Evolutionary conservation across 2,113 vertebrate genomes (phyloP).

Genomic region (Tetrao urogallus): DNA sequence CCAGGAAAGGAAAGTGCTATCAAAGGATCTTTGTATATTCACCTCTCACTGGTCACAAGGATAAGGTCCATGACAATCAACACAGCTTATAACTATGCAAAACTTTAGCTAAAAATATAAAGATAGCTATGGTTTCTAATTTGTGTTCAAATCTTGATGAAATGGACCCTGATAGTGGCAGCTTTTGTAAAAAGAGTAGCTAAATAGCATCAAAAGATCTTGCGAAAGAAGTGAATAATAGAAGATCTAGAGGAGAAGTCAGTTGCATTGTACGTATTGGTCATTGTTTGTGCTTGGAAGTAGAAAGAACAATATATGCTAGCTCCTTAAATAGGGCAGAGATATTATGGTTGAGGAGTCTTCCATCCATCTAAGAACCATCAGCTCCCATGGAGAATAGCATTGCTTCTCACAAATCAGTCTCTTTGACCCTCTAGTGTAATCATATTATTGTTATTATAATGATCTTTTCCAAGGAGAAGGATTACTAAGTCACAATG

Average conservation of each 20-base stretch:
- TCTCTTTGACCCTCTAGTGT: conserved; percentile 67
- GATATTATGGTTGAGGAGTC: conserved; percentile 13
- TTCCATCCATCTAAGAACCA: conserved; percentile 36
- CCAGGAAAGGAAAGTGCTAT: background rate
- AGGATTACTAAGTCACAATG: conserved; percentile 67
- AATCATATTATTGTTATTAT: conserved; percentile 67
- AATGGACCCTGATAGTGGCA: background rate
- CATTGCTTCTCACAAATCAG: conserved; percentile 45
- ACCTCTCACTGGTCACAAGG: background rate
- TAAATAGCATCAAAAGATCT: background rate
- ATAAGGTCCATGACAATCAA: background rate
- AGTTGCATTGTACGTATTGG: background rate
- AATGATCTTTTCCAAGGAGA: conserved; percentile 65
- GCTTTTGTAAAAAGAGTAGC: background rate
- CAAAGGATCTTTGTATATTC: background rate
- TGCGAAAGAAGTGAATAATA: background rate
- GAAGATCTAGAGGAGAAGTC: background rate
- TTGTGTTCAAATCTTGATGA: background rate
- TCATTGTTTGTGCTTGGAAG: conserved; percentile 1
- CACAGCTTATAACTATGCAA: background rate
- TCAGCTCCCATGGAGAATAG: conserved; percentile 56
- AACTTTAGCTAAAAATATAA: background rate
- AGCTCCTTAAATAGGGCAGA: conserved; percentile 20
- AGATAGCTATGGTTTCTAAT: background rate
- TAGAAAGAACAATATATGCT: background rate